A percentile compares a stretch with the other conserved stretches of the same genome.
phyloP scores from a whole-genome alignment of 1,140 invertebrate genomes.

The Drosophila parabipectinata region DNA sequence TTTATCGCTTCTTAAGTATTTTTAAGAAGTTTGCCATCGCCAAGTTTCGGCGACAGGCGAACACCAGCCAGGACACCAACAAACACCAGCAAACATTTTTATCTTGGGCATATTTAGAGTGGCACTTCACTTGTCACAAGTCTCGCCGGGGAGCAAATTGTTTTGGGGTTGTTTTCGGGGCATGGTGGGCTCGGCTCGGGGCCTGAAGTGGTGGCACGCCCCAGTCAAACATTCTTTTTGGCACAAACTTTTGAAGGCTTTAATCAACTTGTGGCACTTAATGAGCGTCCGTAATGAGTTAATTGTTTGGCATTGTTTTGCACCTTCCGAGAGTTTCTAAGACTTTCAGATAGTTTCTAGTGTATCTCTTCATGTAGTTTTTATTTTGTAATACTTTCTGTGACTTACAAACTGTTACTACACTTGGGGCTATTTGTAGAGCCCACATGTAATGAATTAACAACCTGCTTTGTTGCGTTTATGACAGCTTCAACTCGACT shows the following conservation, averaged over 20 bases:
- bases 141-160: constrained; percentile 28
- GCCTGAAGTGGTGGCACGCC: not conserved
- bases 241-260: constrained; percentile 72
- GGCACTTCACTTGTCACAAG: constrained; percentile 72
- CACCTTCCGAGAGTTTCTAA: not conserved
- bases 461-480: constrained; percentile 15
- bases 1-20: constrained; percentile 81
- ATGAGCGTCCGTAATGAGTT: constrained; percentile 73
- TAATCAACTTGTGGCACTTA: constrained; percentile 75
- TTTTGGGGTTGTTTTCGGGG: constrained; percentile 2
- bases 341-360: constrained; percentile 10
- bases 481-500: constrained; percentile 31
- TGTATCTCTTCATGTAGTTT: not conserved
- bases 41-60: constrained; percentile 62
- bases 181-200: not conserved
- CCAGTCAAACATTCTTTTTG: constrained; percentile 49
- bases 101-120: constrained; percentile 73
- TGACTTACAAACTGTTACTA: too few species aligned
- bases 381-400: not conserved
- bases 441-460: not conserved
- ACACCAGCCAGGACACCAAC: constrained; percentile 35
- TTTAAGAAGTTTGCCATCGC: constrained; percentile 75
- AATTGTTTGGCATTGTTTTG: constrained; percentile 65
- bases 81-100: constrained; percentile 67
- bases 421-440: not conserved